These are phyloP conservation scores for Papilio aristodemus DNA, from an alignment of 1,140 invertebrate species.

Conservation along the genomic window DNA sequence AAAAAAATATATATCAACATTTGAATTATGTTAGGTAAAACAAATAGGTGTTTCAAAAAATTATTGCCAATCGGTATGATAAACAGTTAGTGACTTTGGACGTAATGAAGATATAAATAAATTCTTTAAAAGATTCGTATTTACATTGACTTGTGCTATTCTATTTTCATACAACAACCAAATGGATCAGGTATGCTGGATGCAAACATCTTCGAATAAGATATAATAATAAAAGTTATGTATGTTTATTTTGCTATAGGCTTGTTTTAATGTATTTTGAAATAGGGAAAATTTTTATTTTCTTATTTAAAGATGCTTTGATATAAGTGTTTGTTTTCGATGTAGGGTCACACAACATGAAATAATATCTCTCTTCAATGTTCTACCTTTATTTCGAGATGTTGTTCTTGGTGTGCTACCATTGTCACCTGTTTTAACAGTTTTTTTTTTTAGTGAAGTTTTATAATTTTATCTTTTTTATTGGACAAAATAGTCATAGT, in stretches of 20 bases:
- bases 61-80: constrained; percentile 29
- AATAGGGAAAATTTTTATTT: neutral
- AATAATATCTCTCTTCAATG: neutral
- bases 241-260: too few relatives aligned
- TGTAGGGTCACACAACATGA: constrained; percentile 24
- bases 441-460: neutral
- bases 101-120: neutral
- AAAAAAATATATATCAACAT: constrained; percentile 41
- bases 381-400: constrained; percentile 64
- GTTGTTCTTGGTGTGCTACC: constrained; percentile 55
- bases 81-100: constrained; percentile 18
- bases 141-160: constrained; percentile 5
- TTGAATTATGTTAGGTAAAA: neutral
- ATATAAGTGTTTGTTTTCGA: neutral
- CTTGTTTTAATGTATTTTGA: too few relatives aligned
- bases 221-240: too few relatives aligned
- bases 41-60: neutral
- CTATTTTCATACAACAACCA: neutral
- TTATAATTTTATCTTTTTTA: too few relatives aligned
- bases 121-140: neutral
- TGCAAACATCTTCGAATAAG: constrained; percentile 7
- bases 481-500: too few relatives aligned
- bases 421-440: constrained; percentile 38
- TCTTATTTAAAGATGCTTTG: constrained; percentile 26
- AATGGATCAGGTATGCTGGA: neutral